phyloP scores from a whole-genome alignment of 2,888 invertebrate species.

The Syritta pipiens region DNA sequence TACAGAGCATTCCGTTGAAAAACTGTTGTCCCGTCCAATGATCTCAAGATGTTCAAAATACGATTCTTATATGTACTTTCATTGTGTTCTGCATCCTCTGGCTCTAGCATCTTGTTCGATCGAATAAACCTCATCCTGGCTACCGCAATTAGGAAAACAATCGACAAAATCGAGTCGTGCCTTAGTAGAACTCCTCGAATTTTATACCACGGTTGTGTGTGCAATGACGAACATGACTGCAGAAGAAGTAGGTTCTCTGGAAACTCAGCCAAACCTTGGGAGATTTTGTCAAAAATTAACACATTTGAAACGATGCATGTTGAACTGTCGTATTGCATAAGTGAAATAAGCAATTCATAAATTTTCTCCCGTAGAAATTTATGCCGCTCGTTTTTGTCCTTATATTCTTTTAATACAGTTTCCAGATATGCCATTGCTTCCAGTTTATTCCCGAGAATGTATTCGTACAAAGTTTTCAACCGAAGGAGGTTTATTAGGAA shows the following conservation, averaged over 20 bases:
- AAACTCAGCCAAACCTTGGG: slow-evolving; percentile 79
- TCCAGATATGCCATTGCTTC: slow-evolving; percentile 72
- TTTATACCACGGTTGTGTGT: slow-evolving; percentile 81
- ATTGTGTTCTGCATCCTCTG: slow-evolving; percentile 67
- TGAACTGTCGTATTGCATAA: slow-evolving; percentile 70
- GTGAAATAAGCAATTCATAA: slow-evolving; percentile 78
- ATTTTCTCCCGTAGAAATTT: slow-evolving; percentile 78
- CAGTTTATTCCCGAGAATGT: slow-evolving; percentile 69
- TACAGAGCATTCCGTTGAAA: slow-evolving; percentile 79
- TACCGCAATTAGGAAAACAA: slow-evolving; percentile 80
- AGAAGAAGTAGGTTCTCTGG: slow-evolving; percentile 83
- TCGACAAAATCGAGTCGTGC: slow-evolving; percentile 79
- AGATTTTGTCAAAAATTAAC: slow-evolving; percentile 78
- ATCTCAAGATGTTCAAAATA: slow-evolving; percentile 74
- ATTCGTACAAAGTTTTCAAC: slow-evolving; percentile 72
- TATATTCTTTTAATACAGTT: slow-evolving; percentile 70
- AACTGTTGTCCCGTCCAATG: slow-evolving; percentile 69
- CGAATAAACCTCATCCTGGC: slow-evolving; percentile 74
- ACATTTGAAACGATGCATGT: slow-evolving; percentile 77
- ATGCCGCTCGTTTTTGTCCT: slow-evolving; percentile 70
- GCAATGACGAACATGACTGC: slow-evolving; percentile 78
- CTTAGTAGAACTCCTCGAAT: slow-evolving; percentile 78
- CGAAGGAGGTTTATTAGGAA: slow-evolving; percentile 73
- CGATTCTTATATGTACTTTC: slow-evolving; percentile 73
- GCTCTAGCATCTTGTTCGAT: slow-evolving; percentile 10